Base-by-base conservation (phyloP, 2,113 vertebrate genomes). In the Corythornis cristatus region DNA sequence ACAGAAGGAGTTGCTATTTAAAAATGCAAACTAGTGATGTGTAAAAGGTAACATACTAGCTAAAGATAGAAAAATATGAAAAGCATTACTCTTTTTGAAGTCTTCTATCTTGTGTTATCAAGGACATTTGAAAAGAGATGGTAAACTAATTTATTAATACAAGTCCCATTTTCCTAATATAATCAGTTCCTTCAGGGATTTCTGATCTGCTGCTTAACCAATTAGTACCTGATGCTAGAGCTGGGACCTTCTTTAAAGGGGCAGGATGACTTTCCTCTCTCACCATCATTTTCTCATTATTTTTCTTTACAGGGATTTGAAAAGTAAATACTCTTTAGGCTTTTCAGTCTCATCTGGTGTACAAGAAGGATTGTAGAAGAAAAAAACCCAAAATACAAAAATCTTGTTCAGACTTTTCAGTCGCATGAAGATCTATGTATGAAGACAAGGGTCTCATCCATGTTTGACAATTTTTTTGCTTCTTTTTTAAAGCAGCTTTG, bases 161-260 rank as follows among this genome's bases (percentile, higher is more conserved):
- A 74, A 76, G 84, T 66, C 82, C 89, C 43, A 85, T 89, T 93
- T 95, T 95, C 67, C 75, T 87, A 77, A 77, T 91, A 79, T 60
- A 85, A 83, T 78, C 35, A 37, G 20, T 80, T 82, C 75, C 74
- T 91, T 77, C 45, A 67, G 89, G 87, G 91, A 77, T 35, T 93
- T 50, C 33, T 53, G 22, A 68, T 88, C 80, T 81, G n/a, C 66
- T 91, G 75, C 42, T 87, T 85, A 89, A 83, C 31, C 54, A 64
- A 1, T 87, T 92, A 42, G 28, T 16, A 48, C 31, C 68, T 65
- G 70, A 31, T 94, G 19, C 15, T 60, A 17, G 43, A 87, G 67
- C 54, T 67, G 62, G 51, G 35, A 17, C 31, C 14, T 71, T 53
- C 87, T 60, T 42, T 72, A 78, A 89, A 73, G 60, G 12, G n/a